phyloP scores from a whole-genome alignment of 2,797 vertebrate species.

The Falco peregrinus region DNA sequence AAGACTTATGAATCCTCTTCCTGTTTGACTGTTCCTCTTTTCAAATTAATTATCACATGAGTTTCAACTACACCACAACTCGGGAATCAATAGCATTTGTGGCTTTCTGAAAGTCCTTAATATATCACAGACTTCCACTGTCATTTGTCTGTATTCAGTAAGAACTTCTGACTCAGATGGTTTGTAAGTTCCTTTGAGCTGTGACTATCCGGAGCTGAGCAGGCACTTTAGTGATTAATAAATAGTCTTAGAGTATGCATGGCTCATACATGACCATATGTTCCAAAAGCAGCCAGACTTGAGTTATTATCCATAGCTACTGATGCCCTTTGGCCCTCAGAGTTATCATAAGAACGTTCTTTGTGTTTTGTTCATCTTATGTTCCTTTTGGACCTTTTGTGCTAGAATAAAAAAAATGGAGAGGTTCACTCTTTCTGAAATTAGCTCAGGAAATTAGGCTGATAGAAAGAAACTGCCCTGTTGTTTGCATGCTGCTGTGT shows the following conservation, averaged over 20 bases:
- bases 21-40: slow-evolving; percentile 8
- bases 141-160: neutral
- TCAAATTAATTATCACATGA: neutral
- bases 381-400: neutral
- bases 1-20: slow-evolving; percentile 30
- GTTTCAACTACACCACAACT: neutral
- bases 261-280: neutral
- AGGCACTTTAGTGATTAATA: neutral
- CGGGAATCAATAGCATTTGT: slow-evolving; percentile 2
- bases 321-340: neutral
- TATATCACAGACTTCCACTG: neutral
- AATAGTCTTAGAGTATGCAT: neutral
- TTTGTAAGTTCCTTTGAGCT: neutral
- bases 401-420: neutral
- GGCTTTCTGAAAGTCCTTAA: neutral
- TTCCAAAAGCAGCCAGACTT: neutral
- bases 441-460: neutral
- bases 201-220: neutral
- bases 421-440: neutral
- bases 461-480: neutral
- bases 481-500: neutral
- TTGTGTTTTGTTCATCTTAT: neutral
- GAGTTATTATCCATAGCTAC: neutral
- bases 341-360: neutral
- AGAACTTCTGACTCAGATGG: neutral